Base-by-base conservation (phyloP, 2,888 invertebrate genomes). In the Sicus ferrugineus region DNA sequence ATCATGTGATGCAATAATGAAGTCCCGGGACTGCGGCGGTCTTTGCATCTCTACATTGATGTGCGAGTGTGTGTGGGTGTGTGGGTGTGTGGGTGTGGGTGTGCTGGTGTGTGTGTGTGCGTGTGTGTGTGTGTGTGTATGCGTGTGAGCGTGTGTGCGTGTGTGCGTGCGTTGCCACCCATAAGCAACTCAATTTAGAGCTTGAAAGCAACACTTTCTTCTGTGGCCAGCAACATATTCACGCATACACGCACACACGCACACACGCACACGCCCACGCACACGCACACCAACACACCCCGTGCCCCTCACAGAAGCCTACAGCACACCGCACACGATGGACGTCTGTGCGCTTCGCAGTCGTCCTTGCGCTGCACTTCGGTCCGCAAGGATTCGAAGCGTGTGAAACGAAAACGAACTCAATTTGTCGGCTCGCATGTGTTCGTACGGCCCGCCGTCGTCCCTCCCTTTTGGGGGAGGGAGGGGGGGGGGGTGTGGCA, bases 401-500 rank as follows among this genome's bases (percentile, higher is more conserved):
- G 80, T 80, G 80, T 76, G 77, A 79, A 79, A 79, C 77, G 77
- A 74, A 80, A 81, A 81, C 77, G 79, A 81, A 79, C 78, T 80
- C 80, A 81, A 81, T 81, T 80, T 81, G 80, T 77, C 75, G 76
- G 76, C 76, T 74, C 75, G 75, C 75, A 76, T 77, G 72, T 75
- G 71, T 67, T 73, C 48, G 56, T 46, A 2, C 26, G 38, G 14
- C 19, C 38, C 46, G 14, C 61, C 61, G 38, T 38, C 61, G 48
- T 26, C 19, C 19, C 14, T 42, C 16, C 16, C 1, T 16, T 42
- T 9, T 4, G 5, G 14, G 7, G 1, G 5, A 28, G 14, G 26
- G 23, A 9, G 23, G 3, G 19, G 19, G 5, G 38, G 38, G 11
- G 5, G n/a, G 46, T 46, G 46, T 46, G n/a, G n/a, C 46, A 38